Evolutionary conservation across 2,888 invertebrate genomes (phyloP).

Genomic region (Anodontia alba): DNA sequence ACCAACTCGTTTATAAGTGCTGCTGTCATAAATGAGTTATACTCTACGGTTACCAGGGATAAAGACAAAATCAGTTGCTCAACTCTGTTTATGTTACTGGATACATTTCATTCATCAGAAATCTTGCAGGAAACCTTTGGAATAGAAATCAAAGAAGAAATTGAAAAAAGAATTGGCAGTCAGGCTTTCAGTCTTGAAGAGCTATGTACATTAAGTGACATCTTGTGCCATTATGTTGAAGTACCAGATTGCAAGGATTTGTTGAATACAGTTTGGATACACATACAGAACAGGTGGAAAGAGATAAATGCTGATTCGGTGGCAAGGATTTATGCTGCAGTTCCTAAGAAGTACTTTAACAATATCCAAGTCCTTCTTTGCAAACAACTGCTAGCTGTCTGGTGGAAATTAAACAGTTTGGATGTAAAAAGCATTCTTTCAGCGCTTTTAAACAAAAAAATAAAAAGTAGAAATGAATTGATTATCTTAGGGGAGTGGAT

Average conservation of each 20-base stretch:
- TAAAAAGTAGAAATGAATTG: not conserved
- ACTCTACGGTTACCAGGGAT: not conserved
- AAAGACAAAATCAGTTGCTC: not conserved
- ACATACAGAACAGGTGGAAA: not conserved
- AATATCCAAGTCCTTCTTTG: not conserved
- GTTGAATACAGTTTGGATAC: not conserved
- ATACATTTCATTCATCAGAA: not conserved
- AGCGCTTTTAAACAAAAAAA: not conserved
- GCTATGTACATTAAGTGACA: not conserved
- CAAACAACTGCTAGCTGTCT: not conserved
- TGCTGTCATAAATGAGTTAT: not conserved
- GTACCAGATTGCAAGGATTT: not conserved
- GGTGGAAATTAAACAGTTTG: not conserved
- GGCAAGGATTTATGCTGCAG: not conserved
- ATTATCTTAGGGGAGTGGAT: not conserved
- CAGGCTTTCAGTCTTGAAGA: not conserved
- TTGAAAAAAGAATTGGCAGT: not conserved
- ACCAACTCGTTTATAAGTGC: not conserved
- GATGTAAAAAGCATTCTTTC: not conserved
- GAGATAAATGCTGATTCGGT: not conserved
- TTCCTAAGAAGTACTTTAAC: not conserved
- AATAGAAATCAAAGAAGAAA: not conserved
- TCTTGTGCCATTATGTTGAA: not conserved
- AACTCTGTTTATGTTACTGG: conserved; percentile 5
- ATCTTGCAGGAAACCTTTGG: not conserved